phyloP scores from a whole-genome alignment of 2,797 vertebrate species.

The Syngnathus acus region DNA sequence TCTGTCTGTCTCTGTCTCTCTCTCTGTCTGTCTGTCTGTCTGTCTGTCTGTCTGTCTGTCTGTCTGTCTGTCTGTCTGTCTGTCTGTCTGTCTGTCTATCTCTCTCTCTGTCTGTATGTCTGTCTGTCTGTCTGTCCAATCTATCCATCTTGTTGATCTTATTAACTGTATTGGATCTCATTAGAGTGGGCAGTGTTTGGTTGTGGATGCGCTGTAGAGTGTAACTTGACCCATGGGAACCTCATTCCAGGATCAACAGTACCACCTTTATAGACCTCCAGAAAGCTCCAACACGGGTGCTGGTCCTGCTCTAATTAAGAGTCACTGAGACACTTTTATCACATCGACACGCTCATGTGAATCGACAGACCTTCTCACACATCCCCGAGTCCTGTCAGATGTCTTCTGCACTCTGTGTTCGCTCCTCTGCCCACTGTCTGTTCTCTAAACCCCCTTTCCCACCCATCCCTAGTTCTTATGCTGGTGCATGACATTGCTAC shows the following conservation, averaged over 20 bases:
- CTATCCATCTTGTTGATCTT: background rate
- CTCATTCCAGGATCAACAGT: background rate
- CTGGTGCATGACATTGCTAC: constrained; percentile 49
- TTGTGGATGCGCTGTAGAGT: background rate
- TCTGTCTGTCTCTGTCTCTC: too few species aligned
- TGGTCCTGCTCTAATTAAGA: constrained; percentile 17
- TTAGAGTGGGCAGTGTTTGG: background rate
- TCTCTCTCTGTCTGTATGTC: too few species aligned
- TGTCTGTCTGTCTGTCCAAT: too few species aligned
- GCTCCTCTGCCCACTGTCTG: constrained; percentile 43
- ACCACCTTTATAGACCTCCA: constrained; percentile 9
- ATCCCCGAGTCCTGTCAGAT: constrained; percentile 82
- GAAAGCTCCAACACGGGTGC: background rate
- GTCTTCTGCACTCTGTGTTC: constrained; percentile 72
- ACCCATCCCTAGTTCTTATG: constrained; percentile 12
- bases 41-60: too few species aligned
- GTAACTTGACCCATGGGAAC: constrained; percentile 1
- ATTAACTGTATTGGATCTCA: background rate
- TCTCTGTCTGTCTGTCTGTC: too few species aligned
- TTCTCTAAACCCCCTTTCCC: constrained; percentile 27
- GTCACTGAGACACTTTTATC: constrained; percentile 11
- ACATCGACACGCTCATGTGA: constrained; percentile 76
- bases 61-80: too few species aligned
- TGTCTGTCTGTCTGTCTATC: too few species aligned
- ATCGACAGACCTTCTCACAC: constrained; percentile 82